Conservation (phyloP, 2,797 vertebrate genomes). For the Anisognathus igniventris region DNA sequence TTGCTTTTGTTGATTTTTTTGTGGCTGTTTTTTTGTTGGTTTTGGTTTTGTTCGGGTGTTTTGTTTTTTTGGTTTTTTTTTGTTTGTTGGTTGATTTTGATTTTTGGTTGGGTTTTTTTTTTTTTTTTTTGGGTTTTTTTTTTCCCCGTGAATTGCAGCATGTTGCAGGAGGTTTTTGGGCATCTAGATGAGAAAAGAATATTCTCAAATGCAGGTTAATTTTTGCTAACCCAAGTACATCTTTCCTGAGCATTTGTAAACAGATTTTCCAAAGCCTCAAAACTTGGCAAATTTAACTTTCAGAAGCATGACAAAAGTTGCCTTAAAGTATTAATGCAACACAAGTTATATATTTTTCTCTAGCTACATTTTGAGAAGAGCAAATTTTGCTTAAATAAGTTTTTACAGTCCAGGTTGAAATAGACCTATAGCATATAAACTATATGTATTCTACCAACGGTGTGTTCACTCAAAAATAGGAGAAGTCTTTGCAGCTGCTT, state of each 20-base stretch:
- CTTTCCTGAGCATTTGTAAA: not conserved
- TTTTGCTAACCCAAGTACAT: not conserved
- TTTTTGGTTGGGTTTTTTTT: not conserved
- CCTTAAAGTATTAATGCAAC: not conserved
- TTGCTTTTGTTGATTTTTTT: not conserved
- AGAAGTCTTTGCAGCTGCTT: not conserved
- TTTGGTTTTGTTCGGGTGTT: not conserved
- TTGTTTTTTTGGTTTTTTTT: not conserved
- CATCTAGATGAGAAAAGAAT: not conserved
- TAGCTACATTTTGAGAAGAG: not conserved
- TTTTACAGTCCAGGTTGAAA: not conserved
- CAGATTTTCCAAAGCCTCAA: not conserved
- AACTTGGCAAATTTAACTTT: not conserved
- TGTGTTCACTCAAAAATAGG: not conserved
- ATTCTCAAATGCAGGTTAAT: not conserved
- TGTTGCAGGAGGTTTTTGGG: not conserved
- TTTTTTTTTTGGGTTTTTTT: not conserved
- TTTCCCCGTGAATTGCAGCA: not conserved
- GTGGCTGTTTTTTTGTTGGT: rapidly evolving
- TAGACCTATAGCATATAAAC: not conserved
- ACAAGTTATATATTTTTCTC: not conserved
- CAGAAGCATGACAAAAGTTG: not conserved
- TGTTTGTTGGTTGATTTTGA: not conserved
- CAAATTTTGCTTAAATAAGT: not conserved
- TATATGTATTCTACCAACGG: not conserved